Base-by-base conservation (phyloP, 1,140 invertebrate genomes). In the Anastrepha ludens region DNA sequence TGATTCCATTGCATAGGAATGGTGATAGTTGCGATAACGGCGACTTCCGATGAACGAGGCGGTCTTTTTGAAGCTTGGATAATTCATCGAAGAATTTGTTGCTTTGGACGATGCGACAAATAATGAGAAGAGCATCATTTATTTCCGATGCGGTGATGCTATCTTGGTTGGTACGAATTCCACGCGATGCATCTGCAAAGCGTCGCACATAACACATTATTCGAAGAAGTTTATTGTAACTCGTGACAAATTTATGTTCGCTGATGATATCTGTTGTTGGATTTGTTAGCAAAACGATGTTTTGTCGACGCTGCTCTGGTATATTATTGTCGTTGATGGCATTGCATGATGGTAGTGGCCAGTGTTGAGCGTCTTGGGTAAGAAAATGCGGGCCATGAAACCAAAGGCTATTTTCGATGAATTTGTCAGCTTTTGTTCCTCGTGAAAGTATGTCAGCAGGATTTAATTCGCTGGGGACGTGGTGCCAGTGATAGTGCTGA, bases 1-100 rank as follows among this genome's bases (percentile, higher is more conserved):
- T 17, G 39, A 90, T 59, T 0, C 89, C 89, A 20, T 81, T 29
- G 81, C 91, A 89, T 6, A 91, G 11, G 60, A 90, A 90, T 29
- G 89, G 89, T 9, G 70, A 70, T n/a, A n/a, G n/a, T n/a, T n/a
- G n/a, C n/a, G n/a, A n/a, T n/a, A n/a, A n/a, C n/a, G n/a, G n/a
- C n/a, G n/a, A n/a, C n/a, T n/a, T n/a, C n/a, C n/a, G n/a, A n/a
- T n/a, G n/a, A n/a, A n/a, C n/a, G n/a, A n/a, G n/a, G n/a, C 15
- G 9, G 15, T 17, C 15, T 6, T 1, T 11, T 55, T 55, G 6
- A 55, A 55, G 50, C 11, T 55, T 6, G 6, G 4, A 5, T n/a
- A 8, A 17, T 62, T 62, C 60, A 4, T 62, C 60, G 60, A 17
- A 17, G 15, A 7, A 62, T 62, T 8, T n/a, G 5, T 62, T 8